Conservation (phyloP, 2,888 invertebrate genomes). For the Prostheceraeus crozeri region DNA sequence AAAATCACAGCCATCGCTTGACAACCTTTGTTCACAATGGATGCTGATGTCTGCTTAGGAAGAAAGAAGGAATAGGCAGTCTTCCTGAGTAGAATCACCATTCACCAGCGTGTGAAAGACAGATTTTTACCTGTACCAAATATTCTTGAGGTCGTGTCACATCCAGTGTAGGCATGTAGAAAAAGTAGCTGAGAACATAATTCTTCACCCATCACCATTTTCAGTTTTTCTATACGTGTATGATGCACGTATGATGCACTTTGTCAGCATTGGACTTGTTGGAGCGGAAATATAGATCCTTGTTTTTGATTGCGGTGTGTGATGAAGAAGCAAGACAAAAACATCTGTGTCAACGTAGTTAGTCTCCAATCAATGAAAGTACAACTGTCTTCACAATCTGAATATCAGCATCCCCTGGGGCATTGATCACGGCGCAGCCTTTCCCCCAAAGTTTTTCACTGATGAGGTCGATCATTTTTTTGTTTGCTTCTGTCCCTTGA, state of each 20-base stretch:
- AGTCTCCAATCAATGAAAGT: too few relatives aligned
- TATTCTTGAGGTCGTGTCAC: constrained; percentile 4
- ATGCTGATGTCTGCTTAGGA: too few relatives aligned
- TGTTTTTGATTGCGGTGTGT: constrained; percentile 10
- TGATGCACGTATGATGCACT: too few relatives aligned
- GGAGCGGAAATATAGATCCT: constrained; percentile 22
- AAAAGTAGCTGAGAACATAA: constrained; percentile 7
- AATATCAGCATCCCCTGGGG: constrained; percentile 24
- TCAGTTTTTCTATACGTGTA: too few relatives aligned
- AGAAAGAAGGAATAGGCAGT: too few relatives aligned
- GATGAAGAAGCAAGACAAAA: not conserved
- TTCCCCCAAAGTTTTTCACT: constrained; percentile 27
- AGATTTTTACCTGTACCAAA: constrained; percentile 26
- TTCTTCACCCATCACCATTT: constrained; percentile 4
- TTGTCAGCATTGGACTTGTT: constrained; percentile 19
- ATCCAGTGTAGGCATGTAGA: constrained; percentile 21
- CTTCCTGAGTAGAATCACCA: too few relatives aligned
- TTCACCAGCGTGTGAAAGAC: too few relatives aligned
- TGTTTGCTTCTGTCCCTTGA: constrained; percentile 25
- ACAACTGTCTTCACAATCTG: constrained; percentile 26
- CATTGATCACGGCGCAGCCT: constrained; percentile 28
- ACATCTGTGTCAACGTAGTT: not conserved
- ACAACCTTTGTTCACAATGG: too few relatives aligned
- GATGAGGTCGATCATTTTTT: constrained; percentile 25
- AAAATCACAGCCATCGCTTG: too few relatives aligned